These are phyloP conservation scores for Spisula solida DNA, from an alignment of 2,888 invertebrate species.

Conservation along the genomic window DNA sequence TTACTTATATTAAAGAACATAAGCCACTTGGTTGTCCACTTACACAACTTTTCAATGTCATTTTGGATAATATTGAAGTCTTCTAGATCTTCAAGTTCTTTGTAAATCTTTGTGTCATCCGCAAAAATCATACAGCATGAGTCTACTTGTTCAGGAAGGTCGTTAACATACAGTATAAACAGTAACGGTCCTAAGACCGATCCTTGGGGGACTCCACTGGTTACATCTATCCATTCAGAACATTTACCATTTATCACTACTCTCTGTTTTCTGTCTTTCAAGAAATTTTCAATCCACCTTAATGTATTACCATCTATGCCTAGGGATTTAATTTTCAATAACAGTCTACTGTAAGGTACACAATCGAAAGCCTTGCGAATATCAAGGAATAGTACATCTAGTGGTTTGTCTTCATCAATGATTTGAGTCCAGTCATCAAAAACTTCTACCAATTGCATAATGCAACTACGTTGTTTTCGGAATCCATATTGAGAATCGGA, in stretches of 20 bases:
- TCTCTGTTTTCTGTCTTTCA: constrained; percentile 40
- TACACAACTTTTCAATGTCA: constrained; percentile 21
- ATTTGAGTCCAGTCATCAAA: constrained; percentile 43
- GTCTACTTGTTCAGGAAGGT: constrained; percentile 23
- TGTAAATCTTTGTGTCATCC: constrained; percentile 40
- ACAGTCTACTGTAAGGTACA: constrained; percentile 47
- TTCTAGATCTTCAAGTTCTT: neutral
- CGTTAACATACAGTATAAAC: constrained; percentile 45
- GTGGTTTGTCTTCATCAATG: constrained; percentile 28
- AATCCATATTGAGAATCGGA: constrained; percentile 49
- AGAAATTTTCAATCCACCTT: constrained; percentile 45
- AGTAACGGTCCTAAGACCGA: constrained; percentile 44
- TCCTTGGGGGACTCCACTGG: constrained; percentile 47
- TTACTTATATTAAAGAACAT: constrained; percentile 45
- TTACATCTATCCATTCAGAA: constrained; percentile 34
- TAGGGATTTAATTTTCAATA: constrained; percentile 37
- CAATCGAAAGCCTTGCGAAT: constrained; percentile 51
- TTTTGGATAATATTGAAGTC: constrained; percentile 33
- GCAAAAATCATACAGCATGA: constrained; percentile 31
- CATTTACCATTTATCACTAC: constrained; percentile 29
- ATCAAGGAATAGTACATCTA: constrained; percentile 51
- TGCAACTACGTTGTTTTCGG: constrained; percentile 31
- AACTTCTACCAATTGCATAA: constrained; percentile 31
- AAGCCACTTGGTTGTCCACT: constrained; percentile 43
- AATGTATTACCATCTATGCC: constrained; percentile 37